Percentiles rank a stretch among this genome's conserved stretches.
Conservation (phyloP, 2,113 vertebrate species). For the Anas platyrhynchos region DNA sequence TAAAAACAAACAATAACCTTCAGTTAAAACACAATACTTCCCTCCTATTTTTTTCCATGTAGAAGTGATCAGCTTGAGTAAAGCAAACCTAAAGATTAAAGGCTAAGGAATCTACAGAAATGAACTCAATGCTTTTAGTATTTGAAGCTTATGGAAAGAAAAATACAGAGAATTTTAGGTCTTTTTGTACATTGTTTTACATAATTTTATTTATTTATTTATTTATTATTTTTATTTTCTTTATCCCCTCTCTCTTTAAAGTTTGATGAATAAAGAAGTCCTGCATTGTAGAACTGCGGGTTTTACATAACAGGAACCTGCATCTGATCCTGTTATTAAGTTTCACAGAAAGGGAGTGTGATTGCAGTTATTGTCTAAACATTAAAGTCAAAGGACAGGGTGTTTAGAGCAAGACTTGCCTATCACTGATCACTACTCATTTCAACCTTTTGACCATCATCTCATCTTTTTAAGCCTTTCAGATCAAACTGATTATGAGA, state of each 20-base stretch:
- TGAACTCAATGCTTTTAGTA: not conserved
- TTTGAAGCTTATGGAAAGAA: not conserved
- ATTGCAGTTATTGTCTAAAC: not conserved
- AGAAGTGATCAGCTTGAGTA: not conserved
- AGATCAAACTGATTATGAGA: not conserved
- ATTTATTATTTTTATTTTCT: not conserved
- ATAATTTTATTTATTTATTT: not conserved
- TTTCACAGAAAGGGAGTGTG: not conserved
- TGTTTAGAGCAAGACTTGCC: not conserved
- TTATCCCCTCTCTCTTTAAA: not conserved
- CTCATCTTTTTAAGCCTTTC: not conserved
- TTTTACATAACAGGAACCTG: not conserved
- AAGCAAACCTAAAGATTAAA: not conserved
- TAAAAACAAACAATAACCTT: not conserved
- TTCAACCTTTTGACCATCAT: not conserved
- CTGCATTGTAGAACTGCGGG: not conserved
- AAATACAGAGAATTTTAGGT: not conserved
- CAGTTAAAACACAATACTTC: not conserved
- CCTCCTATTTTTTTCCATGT: not conserved
- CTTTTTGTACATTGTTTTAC: not conserved
- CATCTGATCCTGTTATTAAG: not conserved
- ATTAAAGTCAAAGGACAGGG: not conserved
- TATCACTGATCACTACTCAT: not conserved
- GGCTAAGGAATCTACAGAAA: not conserved
- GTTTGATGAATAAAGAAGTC: not conserved